Percentiles rank a stretch among this genome's conserved stretches.
These are phyloP conservation scores for Ennomos quercinarius DNA, from an alignment of 2,888 invertebrate species.

Conservation along the genomic window DNA sequence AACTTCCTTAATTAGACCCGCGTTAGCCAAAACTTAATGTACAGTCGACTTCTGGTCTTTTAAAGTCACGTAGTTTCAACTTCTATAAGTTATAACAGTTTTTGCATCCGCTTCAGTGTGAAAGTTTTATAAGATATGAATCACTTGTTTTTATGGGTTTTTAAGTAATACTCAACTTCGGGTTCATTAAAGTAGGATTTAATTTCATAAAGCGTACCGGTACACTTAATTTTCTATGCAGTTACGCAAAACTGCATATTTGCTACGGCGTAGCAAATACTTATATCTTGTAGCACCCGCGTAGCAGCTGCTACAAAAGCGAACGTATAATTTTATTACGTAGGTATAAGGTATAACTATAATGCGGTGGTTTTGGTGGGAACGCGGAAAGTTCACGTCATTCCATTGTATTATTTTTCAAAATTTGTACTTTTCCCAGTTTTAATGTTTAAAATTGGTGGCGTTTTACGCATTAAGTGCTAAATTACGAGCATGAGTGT, in stretches of 20 bases:
- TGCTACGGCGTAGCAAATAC: background rate
- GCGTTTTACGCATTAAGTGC: too few relatives aligned
- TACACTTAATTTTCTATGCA: too few relatives aligned
- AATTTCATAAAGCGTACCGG: too few relatives aligned
- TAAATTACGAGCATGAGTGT: too few relatives aligned
- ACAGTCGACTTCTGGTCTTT: slow-evolving; percentile 67
- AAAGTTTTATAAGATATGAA: slow-evolving; percentile 53
- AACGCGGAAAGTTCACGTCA: too few relatives aligned
- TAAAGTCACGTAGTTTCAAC: slow-evolving; percentile 66
- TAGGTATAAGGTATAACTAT: too few relatives aligned
- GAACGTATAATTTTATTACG: background rate
- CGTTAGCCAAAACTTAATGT: slow-evolving; percentile 72
- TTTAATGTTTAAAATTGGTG: too few relatives aligned
- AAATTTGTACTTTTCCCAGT: too few relatives aligned
- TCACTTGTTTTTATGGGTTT: slow-evolving; percentile 44
- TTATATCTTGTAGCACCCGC: background rate
- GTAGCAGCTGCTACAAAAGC: slow-evolving; percentile 4
- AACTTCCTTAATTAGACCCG: slow-evolving; percentile 73
- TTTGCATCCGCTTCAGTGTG: slow-evolving; percentile 53
- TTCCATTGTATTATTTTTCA: too few relatives aligned
- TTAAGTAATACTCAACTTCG: slow-evolving; percentile 26
- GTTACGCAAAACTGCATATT: too few relatives aligned
- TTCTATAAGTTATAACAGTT: slow-evolving; percentile 60
- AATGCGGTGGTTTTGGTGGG: too few relatives aligned
- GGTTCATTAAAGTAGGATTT: too few relatives aligned